Conservation (phyloP, 1,140 invertebrate genomes). For the Cydia fagiglandana region DNA sequence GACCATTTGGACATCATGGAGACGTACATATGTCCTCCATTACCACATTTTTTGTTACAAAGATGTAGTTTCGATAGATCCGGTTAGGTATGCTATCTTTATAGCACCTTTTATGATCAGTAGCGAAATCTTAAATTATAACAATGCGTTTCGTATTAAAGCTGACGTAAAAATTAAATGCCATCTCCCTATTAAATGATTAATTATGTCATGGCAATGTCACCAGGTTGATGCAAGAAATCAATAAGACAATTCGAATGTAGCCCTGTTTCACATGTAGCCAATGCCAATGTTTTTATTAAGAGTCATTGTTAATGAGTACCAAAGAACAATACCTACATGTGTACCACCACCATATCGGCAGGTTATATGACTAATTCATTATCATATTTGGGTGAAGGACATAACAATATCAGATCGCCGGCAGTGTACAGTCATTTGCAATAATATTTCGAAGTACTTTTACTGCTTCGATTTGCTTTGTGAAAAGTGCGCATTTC, state of each 20-base stretch:
- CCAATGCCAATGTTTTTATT: background rate
- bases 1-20: too few species aligned
- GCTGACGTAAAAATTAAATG: too few species aligned
- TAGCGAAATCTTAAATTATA: too few species aligned
- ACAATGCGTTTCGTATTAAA: too few species aligned
- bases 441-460: background rate
- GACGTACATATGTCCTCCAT: too few species aligned
- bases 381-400: slow-evolving; percentile 45
- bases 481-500: too few species aligned
- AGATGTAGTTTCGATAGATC: too few species aligned
- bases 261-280: background rate
- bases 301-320: slow-evolving; percentile 2
- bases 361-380: slow-evolving; percentile 38
- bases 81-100: too few species aligned
- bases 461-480: too few species aligned
- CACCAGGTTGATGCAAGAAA: background rate
- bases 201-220: background rate
- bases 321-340: slow-evolving; percentile 40
- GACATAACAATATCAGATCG: slow-evolving; percentile 23
- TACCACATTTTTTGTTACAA: too few species aligned
- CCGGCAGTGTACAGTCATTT: background rate
- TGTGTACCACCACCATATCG: slow-evolving; percentile 23
- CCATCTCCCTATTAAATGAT: too few species aligned
- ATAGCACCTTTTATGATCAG: too few species aligned
- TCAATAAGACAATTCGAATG: background rate